Conservation (phyloP, 2,113 vertebrate genomes). For the Ceyx melanurus region DNA sequence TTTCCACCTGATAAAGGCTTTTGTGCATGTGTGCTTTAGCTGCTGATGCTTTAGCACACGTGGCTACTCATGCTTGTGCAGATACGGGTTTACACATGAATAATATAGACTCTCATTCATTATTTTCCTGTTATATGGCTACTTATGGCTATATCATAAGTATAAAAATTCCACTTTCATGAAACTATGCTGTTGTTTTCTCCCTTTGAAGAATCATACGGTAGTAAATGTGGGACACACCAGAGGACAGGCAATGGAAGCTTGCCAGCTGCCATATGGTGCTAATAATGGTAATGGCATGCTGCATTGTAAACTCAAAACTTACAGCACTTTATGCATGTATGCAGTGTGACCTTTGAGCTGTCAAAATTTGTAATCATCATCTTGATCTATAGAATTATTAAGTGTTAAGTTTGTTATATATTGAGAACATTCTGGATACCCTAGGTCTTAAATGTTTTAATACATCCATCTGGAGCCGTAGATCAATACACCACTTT, state of each 20-base stretch:
- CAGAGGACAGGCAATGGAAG: not conserved
- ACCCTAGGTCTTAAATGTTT: not conserved
- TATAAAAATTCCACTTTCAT: not conserved
- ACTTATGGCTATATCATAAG: fast-evolving
- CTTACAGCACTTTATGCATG: not conserved
- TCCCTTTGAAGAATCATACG: not conserved
- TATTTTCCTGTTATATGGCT: not conserved
- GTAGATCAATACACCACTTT: not conserved
- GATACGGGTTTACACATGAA: not conserved
- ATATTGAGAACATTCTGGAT: not conserved
- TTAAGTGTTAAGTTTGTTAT: not conserved
- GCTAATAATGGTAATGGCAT: not conserved
- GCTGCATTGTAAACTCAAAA: not conserved
- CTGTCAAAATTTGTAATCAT: not conserved
- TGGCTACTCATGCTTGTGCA: not conserved
- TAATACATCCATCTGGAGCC: not conserved
- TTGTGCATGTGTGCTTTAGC: not conserved
- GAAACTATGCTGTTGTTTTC: not conserved
- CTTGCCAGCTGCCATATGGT: conserved; percentile 2
- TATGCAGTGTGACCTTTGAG: not conserved
- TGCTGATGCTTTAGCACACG: not conserved
- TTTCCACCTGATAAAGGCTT: not conserved
- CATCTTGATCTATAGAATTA: not conserved
- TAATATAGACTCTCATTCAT: not conserved
- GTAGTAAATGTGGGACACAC: not conserved